Evolutionary conservation across 2,797 vertebrate species (phyloP), one percentile per base, ranked within the genome.

Genomic region (Chromis chromis): DNA sequence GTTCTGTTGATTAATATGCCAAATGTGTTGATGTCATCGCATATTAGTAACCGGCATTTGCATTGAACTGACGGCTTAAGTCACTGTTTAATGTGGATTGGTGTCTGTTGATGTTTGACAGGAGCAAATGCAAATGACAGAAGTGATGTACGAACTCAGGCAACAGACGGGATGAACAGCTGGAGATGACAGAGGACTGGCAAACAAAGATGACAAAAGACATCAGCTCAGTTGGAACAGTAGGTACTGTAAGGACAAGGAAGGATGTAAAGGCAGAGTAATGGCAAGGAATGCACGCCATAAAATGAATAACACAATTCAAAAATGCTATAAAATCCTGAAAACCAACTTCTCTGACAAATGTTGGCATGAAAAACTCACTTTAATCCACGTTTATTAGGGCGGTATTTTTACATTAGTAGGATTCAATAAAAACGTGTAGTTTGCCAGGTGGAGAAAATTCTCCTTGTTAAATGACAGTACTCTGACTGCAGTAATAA

Each of bases 81-180:
- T 56, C 46, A 21, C 11, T 27, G 39, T 58, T 76, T 28, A 46
- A 57, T 56, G 57, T 13, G 31, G 54, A 62, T 19, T 16, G 22
- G 19, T 49, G 50, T 72, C 50, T 58, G 78, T 27, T 61, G 60
- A 55, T 21, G 74, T 74, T 48, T 54, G 48, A 76, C 36, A 33
- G 40, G 57, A 76, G 71, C 39, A 25, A 79, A 76, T 46, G 60
- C 44, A 69, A 66, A 55, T 36, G 59, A 70, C 63, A 64, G 40
- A 74, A 50, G 65, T 44, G 68, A 78, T 56, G 60, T 6, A 54
- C 40, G 40, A 67, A 75, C 19, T 70, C 48, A 59, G 61, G 13
- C 11, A 5, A 70, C 69, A 81, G 82, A 70, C 3, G 65, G 52
- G 19, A 56, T 0, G 56, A 73, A 63, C 84, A 85, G 78, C 80